Evolutionary conservation across 2,113 vertebrate genomes (phyloP).

Genomic region (Cardinalis cardinalis): DNA sequence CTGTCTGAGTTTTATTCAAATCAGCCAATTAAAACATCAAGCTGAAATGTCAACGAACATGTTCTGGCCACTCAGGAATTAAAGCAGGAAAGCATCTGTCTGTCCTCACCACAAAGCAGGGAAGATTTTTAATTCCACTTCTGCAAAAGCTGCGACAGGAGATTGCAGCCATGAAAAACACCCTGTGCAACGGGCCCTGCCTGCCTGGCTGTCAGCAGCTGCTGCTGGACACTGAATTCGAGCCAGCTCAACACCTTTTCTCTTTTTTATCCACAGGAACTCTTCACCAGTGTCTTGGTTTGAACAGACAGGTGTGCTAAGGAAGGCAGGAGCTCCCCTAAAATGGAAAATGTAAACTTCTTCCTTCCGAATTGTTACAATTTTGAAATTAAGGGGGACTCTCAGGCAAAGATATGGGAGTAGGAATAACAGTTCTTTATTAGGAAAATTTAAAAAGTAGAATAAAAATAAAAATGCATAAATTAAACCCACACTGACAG

Average conservation of each 20-base stretch:
- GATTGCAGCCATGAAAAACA: slow-evolving; percentile 60
- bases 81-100: slow-evolving; percentile 70
- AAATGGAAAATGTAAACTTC: no score
- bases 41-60: slow-evolving; percentile 60
- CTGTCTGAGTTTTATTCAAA: slow-evolving; percentile 75
- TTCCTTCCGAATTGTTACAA: no score
- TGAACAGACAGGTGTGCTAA: no score
- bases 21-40: slow-evolving; percentile 73
- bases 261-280: background rate
- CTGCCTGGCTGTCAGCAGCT: slow-evolving; percentile 32
- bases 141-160: slow-evolving; percentile 46
- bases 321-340: no score
- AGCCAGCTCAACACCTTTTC: background rate
- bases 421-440: no score
- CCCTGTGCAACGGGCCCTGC: slow-evolving; percentile 7
- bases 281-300: background rate
- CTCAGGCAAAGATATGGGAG: no score
- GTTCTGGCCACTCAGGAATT: slow-evolving; percentile 66
- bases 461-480: no score
- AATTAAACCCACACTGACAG: no score
- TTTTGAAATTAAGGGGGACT: no score
- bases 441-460: no score
- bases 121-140: slow-evolving; percentile 46
- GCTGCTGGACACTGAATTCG: background rate
- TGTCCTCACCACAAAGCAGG: slow-evolving; percentile 63